Evolutionary conservation across 1,140 invertebrate species (phyloP).

Genomic region (Drosophila hydei): DNA sequence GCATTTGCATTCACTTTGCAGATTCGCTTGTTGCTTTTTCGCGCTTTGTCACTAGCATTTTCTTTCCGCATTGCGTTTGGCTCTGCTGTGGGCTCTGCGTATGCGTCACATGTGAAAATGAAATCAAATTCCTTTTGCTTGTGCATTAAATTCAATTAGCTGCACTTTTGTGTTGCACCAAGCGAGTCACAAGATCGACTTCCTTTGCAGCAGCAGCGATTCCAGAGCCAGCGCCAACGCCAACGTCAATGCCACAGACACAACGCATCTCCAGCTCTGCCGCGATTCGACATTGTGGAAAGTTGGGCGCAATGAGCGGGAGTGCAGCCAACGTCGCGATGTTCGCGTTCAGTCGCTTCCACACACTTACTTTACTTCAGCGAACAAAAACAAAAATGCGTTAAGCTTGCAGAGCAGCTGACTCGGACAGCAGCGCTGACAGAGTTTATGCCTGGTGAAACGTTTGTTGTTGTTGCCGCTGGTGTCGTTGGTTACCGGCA

Average conservation of each 20-base stretch:
- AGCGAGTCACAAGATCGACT: slow-evolving; percentile 73
- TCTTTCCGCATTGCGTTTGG: slow-evolving; percentile 50
- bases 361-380: not conserved
- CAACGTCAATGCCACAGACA: slow-evolving; percentile 8
- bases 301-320: slow-evolving; percentile 29
- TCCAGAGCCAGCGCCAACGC: slow-evolving; percentile 11
- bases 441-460: slow-evolving; percentile 6
- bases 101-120: slow-evolving; percentile 55
- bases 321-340: slow-evolving; percentile 1
- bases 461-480: slow-evolving; percentile 23
- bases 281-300: slow-evolving; percentile 20
- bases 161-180: slow-evolving; percentile 63
- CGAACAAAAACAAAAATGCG: slow-evolving; percentile 9
- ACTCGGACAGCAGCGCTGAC: slow-evolving; percentile 1
- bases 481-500: slow-evolving; percentile 31
- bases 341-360: not conserved
- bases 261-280: slow-evolving; percentile 25
- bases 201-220: slow-evolving; percentile 49
- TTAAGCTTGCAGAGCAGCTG: slow-evolving; percentile 1
- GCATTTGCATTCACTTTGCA: slow-evolving; percentile 27
- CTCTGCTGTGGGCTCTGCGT: slow-evolving; percentile 29
- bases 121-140: slow-evolving; percentile 67
- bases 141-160: slow-evolving; percentile 78
- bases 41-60: slow-evolving; percentile 39
- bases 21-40: slow-evolving; percentile 22